These are phyloP conservation scores for Charaxes varanes DNA, from an alignment of 1,140 invertebrate genomes.

Conservation along the genomic window DNA sequence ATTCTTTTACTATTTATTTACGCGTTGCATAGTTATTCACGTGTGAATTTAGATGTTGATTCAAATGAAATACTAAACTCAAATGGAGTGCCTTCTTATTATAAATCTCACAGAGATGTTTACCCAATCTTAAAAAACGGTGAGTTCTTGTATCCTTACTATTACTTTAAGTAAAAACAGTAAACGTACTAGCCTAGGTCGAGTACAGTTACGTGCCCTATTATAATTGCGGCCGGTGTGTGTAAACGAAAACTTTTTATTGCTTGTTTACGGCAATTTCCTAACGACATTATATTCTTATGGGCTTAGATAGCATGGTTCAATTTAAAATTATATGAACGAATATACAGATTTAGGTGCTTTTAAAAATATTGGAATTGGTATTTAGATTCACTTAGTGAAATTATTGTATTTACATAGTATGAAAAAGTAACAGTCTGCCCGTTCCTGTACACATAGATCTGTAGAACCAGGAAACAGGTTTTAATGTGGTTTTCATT, in stretches of 20 bases:
- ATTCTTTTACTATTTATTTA: constrained; percentile 53
- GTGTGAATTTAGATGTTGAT: constrained; percentile 29
- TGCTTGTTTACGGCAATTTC: too few species aligned
- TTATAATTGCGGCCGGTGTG: constrained; percentile 27
- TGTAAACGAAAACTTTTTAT: constrained; percentile 10
- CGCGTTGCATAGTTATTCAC: constrained; percentile 53
- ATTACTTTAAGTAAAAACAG: not conserved
- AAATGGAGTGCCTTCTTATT: constrained; percentile 30
- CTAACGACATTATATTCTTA: too few species aligned
- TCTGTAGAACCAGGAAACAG: too few species aligned
- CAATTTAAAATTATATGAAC: too few species aligned
- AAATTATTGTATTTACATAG: too few species aligned
- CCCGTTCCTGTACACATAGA: too few species aligned
- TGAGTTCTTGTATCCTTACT: constrained; percentile 10
- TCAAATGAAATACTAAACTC: constrained; percentile 25
- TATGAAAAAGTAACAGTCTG: too few species aligned
- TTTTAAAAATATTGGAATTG: too few species aligned
- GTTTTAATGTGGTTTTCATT: too few species aligned
- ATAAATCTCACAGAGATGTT: constrained; percentile 51
- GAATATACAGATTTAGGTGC: too few species aligned
- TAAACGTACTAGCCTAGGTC: not conserved
- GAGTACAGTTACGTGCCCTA: constrained; percentile 46
- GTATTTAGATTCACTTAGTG: too few species aligned
- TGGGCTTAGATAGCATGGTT: too few species aligned
- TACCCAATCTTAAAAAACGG: constrained; percentile 47